Base-by-base conservation (phyloP, 2,888 invertebrate species). In the Meliscaeva auricollis region DNA sequence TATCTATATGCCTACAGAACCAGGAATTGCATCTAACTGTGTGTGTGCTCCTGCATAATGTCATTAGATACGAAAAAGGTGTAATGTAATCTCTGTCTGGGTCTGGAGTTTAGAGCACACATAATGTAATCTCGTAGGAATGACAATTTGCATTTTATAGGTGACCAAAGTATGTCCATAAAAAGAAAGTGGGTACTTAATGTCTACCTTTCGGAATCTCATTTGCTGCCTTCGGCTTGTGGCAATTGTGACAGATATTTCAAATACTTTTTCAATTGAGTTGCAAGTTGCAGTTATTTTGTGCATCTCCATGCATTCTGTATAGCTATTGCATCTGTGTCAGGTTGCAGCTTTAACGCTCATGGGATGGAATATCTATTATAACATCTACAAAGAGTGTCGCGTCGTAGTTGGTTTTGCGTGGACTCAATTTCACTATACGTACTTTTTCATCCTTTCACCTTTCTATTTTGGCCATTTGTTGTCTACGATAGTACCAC, bases 351-450 rank as follows among this genome's bases (percentile, higher is more conserved):
- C 30, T 56, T 30, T 7, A 35, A n/a, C n/a, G 20, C 11, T 20
- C 48, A 50, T 32, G 17, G 30, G 9, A 52, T 26, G 30, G 9
- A 52, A 48, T 38, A 38, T 66, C 72, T 62, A 68, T 41, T 76
- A 38, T 64, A 44, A 17, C 22, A 7, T 30, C 30, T 30, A 8
- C 8, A 46, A 48, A 35, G 22, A 38, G 35, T 70, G 50, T 70
- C 69, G 56, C 64, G 50, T 70, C 69, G 56, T 48, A 26, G 46
- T 50, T n/a, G n/a, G n/a, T n/a, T n/a, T n/a, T n/a, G n/a, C n/a
- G 75, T 70, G 84, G 75, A 84, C 75, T 66, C 70, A 84, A 84
- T 84, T 80, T 84, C 84, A 66, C 84, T 60, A 22, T 11, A 30
- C 3, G 8, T 17, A 11, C n/a, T 26, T 64, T 50, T 58, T 54